phyloP scores from a whole-genome alignment of 1,140 invertebrate genomes.

The Drosophila tristis region DNA sequence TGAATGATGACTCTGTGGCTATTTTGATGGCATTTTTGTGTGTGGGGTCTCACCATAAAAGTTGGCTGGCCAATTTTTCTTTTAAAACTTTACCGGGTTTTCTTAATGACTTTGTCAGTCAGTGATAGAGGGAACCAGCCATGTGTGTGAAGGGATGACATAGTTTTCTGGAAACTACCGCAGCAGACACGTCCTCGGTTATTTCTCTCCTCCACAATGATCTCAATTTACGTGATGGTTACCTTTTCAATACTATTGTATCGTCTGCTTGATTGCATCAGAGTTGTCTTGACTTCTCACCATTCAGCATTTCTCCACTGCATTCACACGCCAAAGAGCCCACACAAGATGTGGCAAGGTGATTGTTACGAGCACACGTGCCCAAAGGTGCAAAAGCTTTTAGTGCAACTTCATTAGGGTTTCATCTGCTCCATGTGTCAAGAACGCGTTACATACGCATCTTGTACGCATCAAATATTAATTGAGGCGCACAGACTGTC shows the following conservation, averaged over 20 bases:
- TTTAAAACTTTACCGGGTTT: constrained; percentile 37
- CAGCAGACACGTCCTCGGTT: too few species aligned
- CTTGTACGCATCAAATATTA: constrained; percentile 28
- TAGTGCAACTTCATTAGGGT: constrained; percentile 15
- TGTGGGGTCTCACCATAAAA: background rate
- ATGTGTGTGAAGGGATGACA: too few species aligned
- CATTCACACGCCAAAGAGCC: too few species aligned
- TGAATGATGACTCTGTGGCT: constrained; percentile 59
- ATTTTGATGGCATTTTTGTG: constrained; percentile 38
- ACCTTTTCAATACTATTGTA: constrained; percentile 28
- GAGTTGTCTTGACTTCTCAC: constrained; percentile 41
- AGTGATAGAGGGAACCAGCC: too few species aligned
- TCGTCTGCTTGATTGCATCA: constrained; percentile 25
- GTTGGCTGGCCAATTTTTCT: constrained; percentile 3
- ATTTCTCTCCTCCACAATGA: too few species aligned
- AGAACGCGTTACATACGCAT: constrained; percentile 16
- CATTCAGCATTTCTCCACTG: constrained; percentile 2
- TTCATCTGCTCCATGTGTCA: constrained; percentile 1
- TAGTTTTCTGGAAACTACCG: constrained; percentile 19
- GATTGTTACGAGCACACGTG: too few species aligned
- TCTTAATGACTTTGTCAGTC: constrained; percentile 75
- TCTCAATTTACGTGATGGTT: constrained; percentile 62
- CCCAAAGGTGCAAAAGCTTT: background rate
- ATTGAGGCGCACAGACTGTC: constrained; percentile 16
- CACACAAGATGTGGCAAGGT: too few species aligned